Conservation (phyloP, 2,113 vertebrate genomes). For the Siniperca knerii region DNA sequence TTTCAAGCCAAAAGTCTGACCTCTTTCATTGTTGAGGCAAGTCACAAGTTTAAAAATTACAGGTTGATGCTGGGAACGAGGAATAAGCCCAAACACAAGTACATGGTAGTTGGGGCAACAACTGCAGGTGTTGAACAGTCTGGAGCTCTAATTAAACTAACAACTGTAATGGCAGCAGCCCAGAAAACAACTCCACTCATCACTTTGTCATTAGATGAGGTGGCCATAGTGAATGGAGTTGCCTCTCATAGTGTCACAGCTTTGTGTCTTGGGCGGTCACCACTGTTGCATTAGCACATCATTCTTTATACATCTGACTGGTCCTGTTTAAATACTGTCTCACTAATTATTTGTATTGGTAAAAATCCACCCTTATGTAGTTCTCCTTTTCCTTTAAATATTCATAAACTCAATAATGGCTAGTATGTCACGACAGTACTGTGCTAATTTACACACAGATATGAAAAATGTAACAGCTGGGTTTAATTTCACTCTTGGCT, state of each 20-base stretch:
- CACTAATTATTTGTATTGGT: neutral
- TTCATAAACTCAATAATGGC: conserved; percentile 3
- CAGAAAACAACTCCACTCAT: neutral
- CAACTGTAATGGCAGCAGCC: neutral
- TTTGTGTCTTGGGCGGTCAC: neutral
- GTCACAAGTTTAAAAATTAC: conserved; percentile 1
- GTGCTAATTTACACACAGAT: conserved; percentile 9
- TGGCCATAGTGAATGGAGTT: neutral
- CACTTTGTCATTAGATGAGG: neutral
- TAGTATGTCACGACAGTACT: neutral
- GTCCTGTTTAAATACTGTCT: neutral
- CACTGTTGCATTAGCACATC: neutral
- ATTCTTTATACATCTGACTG: neutral
- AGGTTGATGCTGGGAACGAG: neutral
- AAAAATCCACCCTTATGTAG: neutral
- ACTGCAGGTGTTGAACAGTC: neutral
- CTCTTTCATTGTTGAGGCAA: neutral
- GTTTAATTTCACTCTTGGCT: conserved; percentile 1
- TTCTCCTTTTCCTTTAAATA: neutral
- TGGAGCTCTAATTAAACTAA: neutral
- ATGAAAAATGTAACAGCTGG: conserved; percentile 20
- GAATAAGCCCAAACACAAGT: neutral
- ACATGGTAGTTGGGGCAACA: neutral
- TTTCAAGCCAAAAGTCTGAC: neutral
- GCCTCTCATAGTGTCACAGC: neutral